A percentile compares a stretch with the other conserved stretches of the same genome.
phyloP scores from a whole-genome alignment of 2,113 vertebrate species.

The Hemibagrus wyckioides region DNA sequence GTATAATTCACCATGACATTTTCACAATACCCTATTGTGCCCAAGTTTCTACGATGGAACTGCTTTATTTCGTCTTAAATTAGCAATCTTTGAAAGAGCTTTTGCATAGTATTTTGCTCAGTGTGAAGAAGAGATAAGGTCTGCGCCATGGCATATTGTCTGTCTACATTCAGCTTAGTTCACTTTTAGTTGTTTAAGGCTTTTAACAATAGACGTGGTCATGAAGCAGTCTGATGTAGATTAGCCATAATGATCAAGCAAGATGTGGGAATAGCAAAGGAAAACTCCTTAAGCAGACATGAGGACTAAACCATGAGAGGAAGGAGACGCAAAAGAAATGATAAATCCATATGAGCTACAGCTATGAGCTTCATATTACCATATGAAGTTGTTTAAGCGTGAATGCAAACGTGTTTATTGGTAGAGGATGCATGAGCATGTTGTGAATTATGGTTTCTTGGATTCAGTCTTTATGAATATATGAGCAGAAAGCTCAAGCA shows the following conservation, averaged over 20 bases:
- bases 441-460: background rate
- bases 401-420: background rate
- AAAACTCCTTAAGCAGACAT: background rate
- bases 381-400: background rate
- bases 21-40: background rate
- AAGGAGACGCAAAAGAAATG: background rate
- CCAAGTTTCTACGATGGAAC: background rate
- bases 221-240: background rate
- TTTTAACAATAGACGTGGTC: background rate
- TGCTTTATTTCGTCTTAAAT: background rate
- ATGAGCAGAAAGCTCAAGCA: background rate
- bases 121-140: background rate
- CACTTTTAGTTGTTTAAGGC: background rate
- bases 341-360: too few species aligned
- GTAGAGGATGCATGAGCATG: background rate
- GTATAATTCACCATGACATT: background rate
- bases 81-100: background rate
- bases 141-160: background rate
- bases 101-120: background rate
- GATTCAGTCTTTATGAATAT: too few species aligned
- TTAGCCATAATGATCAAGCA: background rate
- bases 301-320: background rate
- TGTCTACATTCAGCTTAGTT: background rate
- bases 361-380: too few species aligned
- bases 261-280: background rate